Base-by-base conservation (phyloP, 2,888 invertebrate genomes). In the Agrotis clavis region DNA sequence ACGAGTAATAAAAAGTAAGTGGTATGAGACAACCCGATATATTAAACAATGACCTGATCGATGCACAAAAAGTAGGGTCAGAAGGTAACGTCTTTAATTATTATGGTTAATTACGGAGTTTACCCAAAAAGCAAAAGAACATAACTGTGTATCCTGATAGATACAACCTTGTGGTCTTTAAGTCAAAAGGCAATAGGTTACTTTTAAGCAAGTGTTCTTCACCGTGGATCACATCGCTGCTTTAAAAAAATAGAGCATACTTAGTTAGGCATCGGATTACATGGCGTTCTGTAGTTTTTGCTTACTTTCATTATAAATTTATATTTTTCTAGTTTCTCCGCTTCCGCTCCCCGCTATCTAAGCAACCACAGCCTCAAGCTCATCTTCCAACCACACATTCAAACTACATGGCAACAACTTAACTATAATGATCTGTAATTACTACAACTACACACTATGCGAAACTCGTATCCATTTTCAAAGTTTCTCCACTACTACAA, bases 401-500 rank as follows among this genome's bases (percentile, higher is more conserved):
- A 14, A 74, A 67, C 61, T 48, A 50, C n/a, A n/a, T n/a, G n/a
- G n/a, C n/a, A n/a, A n/a, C 30, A 74, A 54, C 54, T 0, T 25
- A 66, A 66, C 19, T 66, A 48, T 60, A 74, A 67, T 53, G 41
- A 16, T 41, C 48, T 9, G 67, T 74, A 74, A 62, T 68, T 41
- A 57, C 35, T 53, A 57, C 14, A 57, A 53, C 51, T 47, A 61
- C 9, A 56, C 50, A 19, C 61, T 56, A 50, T 48, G 41, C 57
- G 30, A 59, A 75, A 69, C 51, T 67, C 41, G 60, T 45, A 59
- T 77, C 63, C 48, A 53, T 53, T 74, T 74, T 53, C 79, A 63
- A 79, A 79, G 79, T 79, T 79, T 73, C 54, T 59, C 66, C 53
- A 59, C 63, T 25, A 63, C 50, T 66, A 74, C 65, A 78, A 78